These are phyloP conservation scores for Centrocercus urophasianus DNA, from an alignment of 2,113 vertebrate genomes.

Conservation along the genomic window DNA sequence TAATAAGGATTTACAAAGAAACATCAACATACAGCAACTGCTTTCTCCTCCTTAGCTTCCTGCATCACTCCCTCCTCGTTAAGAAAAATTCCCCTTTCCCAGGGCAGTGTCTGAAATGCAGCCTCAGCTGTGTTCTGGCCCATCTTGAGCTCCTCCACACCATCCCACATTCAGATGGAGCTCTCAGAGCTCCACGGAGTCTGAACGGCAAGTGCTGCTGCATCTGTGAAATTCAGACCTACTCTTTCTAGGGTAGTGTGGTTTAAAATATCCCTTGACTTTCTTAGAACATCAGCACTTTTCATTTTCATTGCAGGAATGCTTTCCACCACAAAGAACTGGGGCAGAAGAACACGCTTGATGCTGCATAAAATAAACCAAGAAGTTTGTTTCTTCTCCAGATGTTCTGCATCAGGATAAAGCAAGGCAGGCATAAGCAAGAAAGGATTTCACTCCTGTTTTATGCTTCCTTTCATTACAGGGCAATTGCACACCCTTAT, in stretches of 20 bases:
- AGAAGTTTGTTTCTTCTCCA: not conserved
- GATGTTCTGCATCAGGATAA: not conserved
- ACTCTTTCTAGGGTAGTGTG: not conserved
- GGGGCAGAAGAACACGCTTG: not conserved
- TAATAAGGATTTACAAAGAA: not conserved
- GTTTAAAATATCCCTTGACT: not conserved
- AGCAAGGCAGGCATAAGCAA: not conserved
- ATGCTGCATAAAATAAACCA: not conserved
- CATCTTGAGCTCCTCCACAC: not conserved
- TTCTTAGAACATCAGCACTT: not conserved
- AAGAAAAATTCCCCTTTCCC: not conserved
- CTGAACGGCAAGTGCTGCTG: not conserved
- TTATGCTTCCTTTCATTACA: not conserved
- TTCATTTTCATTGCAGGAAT: not conserved
- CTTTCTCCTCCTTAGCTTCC: not conserved
- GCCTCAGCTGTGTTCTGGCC: not conserved
- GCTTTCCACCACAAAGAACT: not conserved
- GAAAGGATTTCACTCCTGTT: not conserved
- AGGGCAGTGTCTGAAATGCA: accelerated
- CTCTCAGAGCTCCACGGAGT: not conserved
- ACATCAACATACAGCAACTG: not conserved
- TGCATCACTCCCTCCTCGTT: not conserved
- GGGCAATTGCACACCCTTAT: too few species aligned
- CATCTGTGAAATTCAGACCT: not conserved
- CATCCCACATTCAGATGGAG: accelerated